Conservation (phyloP, 2,113 vertebrate genomes). For the Ahaetulla prasina region DNA sequence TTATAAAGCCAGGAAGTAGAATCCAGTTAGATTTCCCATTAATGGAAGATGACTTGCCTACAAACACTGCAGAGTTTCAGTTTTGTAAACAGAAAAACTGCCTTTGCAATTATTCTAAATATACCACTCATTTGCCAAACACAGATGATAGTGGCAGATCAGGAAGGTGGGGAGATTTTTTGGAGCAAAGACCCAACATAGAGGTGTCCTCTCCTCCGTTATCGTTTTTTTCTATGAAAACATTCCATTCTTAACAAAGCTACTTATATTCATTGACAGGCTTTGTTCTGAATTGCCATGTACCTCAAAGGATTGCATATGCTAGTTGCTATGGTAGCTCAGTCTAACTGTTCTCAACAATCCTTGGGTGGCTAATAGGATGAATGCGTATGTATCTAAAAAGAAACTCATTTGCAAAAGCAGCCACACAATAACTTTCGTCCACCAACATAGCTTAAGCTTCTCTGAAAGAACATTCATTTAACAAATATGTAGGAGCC, state of each 20-base stretch:
- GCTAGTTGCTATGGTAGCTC: slow-evolving; percentile 54
- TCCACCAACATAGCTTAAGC: slow-evolving; percentile 19
- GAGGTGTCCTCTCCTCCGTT: background rate
- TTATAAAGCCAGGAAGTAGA: background rate
- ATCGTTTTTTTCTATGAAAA: background rate
- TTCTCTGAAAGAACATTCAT: background rate
- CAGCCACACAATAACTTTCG: slow-evolving; percentile 12
- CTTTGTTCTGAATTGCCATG: slow-evolving; percentile 24
- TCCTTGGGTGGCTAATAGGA: slow-evolving; percentile 12
- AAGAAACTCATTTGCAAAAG: slow-evolving; percentile 22
- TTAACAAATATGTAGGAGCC: background rate
- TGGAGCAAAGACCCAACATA: background rate
- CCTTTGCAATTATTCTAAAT: background rate
- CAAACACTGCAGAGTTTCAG: background rate
- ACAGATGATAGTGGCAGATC: background rate
- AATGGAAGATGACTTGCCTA: background rate
- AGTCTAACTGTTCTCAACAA: background rate
- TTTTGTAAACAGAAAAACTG: background rate
- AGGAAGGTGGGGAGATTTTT: background rate
- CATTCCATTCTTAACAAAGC: background rate
- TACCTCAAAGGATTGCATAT: slow-evolving; percentile 31
- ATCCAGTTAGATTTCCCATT: background rate
- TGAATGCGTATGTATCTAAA: slow-evolving; percentile 8
- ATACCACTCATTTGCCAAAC: background rate
- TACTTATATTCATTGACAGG: background rate